These are phyloP conservation scores for Loripinus fragilis DNA, from an alignment of 2,888 invertebrate species.

Conservation along the genomic window DNA sequence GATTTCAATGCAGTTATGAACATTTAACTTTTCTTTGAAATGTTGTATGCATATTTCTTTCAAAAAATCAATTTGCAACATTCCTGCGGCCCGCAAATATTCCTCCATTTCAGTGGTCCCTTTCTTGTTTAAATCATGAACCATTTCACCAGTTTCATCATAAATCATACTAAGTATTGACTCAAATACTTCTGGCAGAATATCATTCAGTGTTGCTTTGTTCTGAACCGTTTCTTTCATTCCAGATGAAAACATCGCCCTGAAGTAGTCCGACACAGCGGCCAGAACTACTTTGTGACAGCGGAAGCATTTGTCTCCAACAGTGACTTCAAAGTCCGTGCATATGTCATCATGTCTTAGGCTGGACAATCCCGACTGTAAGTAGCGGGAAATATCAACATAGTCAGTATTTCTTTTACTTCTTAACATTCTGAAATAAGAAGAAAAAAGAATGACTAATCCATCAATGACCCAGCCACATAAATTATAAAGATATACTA, in stretches of 20 bases:
- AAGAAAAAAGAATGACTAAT: no score
- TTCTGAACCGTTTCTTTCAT: slow-evolving; percentile 44
- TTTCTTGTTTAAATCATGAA: slow-evolving; percentile 2
- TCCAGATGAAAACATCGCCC: slow-evolving; percentile 49
- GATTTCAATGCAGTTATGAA: slow-evolving; percentile 38
- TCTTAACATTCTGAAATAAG: no score
- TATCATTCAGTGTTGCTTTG: slow-evolving; percentile 33
- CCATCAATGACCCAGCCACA: no score
- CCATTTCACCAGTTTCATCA: neutral
- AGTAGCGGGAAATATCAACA: neutral
- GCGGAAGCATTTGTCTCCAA: slow-evolving; percentile 39
- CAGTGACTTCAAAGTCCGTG: slow-evolving; percentile 40
- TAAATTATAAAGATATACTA: no score
- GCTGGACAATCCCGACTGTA: slow-evolving; percentile 29
- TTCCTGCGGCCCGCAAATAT: slow-evolving; percentile 38
- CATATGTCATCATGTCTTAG: slow-evolving; percentile 36
- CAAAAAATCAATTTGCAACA: slow-evolving; percentile 43
- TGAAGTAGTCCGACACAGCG: slow-evolving; percentile 48
- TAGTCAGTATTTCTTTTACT: neutral
- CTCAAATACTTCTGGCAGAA: slow-evolving; percentile 41
- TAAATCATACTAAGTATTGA: slow-evolving; percentile 35
- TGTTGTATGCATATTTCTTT: slow-evolving; percentile 25
- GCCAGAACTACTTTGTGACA: slow-evolving; percentile 54
- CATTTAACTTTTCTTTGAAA: slow-evolving; percentile 26
- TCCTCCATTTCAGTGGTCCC: slow-evolving; percentile 35